phyloP scores from a whole-genome alignment of 2,797 vertebrate species.

The Cossypha heuglini region DNA sequence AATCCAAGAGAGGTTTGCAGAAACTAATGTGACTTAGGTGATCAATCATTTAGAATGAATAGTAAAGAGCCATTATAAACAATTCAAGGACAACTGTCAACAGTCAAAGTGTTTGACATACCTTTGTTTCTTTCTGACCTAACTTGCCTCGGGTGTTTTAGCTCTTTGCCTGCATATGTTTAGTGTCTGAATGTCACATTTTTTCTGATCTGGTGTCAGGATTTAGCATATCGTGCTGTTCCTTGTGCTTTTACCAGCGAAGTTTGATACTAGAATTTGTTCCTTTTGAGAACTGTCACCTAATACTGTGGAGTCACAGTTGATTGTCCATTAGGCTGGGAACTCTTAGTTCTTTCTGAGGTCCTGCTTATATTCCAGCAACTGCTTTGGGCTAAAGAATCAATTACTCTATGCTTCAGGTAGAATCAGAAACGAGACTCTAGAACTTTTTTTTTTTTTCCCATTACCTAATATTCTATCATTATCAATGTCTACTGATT shows the following conservation, averaged over 20 bases:
- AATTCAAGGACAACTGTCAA: conserved; percentile 9
- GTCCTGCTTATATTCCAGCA: neutral
- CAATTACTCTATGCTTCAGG: neutral
- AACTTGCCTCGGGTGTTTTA: neutral
- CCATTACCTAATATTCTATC: neutral
- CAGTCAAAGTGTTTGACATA: neutral
- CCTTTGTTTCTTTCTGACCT: neutral
- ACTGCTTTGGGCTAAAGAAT: neutral
- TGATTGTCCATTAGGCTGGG: neutral
- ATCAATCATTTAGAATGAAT: neutral
- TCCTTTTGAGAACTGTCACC: neutral
- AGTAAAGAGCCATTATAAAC: neutral
- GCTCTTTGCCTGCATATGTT: neutral
- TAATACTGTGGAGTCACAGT: accelerated
- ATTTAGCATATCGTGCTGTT: neutral
- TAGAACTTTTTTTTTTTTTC: neutral
- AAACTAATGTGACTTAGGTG: neutral
- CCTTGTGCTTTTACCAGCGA: neutral
- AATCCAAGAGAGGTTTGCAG: neutral
- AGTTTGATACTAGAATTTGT: neutral
- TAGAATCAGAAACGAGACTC: neutral
- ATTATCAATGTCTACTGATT: neutral
- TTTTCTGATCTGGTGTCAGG: neutral
- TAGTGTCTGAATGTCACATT: neutral
- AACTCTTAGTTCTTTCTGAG: neutral